Conservation (phyloP, 1,140 invertebrate species). For the Calliopsis andreniformis region DNA sequence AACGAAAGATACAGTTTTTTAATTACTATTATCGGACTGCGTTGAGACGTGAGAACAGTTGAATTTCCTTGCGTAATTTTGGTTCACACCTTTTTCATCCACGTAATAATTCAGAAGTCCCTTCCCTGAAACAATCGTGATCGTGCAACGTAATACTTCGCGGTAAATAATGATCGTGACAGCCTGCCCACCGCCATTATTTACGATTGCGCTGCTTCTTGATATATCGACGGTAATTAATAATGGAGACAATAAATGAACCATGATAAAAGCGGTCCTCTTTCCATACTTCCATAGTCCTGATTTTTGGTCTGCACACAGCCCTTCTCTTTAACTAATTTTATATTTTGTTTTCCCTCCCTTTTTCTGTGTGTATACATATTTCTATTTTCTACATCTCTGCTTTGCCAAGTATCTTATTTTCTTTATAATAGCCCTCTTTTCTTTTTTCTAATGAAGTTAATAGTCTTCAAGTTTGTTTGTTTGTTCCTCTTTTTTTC, state of each 20-base stretch:
- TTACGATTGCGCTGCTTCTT: conserved; percentile 37
- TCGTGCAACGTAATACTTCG: conserved; percentile 53
- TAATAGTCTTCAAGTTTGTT: no score
- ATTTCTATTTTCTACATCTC: no score
- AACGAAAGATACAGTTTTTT: no score
- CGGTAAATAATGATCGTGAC: conserved; percentile 60
- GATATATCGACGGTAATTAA: conserved; percentile 60
- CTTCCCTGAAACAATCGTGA: conserved; percentile 37
- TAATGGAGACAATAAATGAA: conserved; percentile 60
- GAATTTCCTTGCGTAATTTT: conserved; percentile 31
- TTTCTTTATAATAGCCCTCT: no score
- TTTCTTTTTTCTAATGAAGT: no score
- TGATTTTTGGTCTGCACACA: neutral
- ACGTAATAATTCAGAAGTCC: conserved; percentile 42
- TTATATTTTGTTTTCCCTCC: no score
- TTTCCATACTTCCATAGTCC: neutral
- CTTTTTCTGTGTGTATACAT: no score
- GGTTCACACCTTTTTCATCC: conserved; percentile 9
- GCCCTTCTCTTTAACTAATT: no score
- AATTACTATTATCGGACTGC: conserved; percentile 20
- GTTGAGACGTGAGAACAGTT: neutral
- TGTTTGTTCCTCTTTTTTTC: no score
- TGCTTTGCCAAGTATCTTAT: no score
- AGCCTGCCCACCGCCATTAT: conserved; percentile 33
- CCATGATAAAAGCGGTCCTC: conserved; percentile 33